Conservation (phyloP, 2,888 invertebrate species). For the Iphiclides podalirius region DNA sequence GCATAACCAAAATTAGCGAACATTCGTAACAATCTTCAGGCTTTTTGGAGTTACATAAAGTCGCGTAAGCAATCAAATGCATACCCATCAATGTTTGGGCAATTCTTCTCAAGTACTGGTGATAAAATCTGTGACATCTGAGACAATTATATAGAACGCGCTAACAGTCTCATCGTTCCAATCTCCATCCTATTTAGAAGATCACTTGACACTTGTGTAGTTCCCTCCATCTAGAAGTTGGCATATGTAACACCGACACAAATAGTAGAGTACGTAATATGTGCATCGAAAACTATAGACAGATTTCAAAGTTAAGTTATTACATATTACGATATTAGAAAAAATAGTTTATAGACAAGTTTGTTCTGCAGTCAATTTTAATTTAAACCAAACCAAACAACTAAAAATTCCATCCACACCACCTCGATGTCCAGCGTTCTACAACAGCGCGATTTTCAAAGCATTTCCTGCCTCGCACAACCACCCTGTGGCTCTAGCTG, state of each 20-base stretch:
- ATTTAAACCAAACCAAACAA: too few species aligned
- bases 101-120: neutral
- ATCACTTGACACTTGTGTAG: conserved; percentile 11
- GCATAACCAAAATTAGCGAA: conserved; percentile 1
- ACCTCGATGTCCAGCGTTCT: too few species aligned
- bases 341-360: conserved; percentile 24
- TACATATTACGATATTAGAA: conserved; percentile 26
- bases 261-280: conserved; percentile 22
- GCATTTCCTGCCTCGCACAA: too few species aligned
- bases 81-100: conserved; percentile 2
- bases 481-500: too few species aligned
- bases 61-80: neutral
- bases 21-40: neutral
- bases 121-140: neutral
- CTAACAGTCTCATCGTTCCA: conserved; percentile 16
- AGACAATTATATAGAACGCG: conserved; percentile 20
- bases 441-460: too few species aligned
- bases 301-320: conserved; percentile 28
- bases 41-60: conserved; percentile 5
- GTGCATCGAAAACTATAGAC: conserved; percentile 24
- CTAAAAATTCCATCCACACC: too few species aligned
- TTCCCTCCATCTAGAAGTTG: conserved; percentile 24
- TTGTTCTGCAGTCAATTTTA: conserved; percentile 14
- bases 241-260: conserved; percentile 23
- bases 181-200: conserved; percentile 21